Conservation (phyloP, 37 sponge, comb jelly and placozoan genomes). For the Crambe crambe region DNA sequence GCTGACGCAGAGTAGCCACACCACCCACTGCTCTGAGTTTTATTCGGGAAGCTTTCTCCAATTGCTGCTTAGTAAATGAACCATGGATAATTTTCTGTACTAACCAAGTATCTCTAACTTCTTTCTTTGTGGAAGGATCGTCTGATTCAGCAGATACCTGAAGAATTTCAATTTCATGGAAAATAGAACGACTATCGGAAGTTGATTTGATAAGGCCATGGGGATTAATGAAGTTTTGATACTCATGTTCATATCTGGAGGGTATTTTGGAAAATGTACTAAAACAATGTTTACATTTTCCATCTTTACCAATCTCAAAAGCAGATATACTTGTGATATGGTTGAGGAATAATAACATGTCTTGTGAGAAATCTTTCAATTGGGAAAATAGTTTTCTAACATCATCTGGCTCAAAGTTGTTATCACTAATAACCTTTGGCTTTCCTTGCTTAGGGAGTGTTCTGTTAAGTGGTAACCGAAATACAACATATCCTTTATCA, state of each 20-base stretch:
- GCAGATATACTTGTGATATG: slow-evolving; percentile 50
- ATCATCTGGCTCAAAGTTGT: slow-evolving; percentile 1
- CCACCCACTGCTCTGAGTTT: slow-evolving; percentile 63
- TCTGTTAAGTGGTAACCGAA: slow-evolving; percentile 58
- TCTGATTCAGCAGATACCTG: background rate
- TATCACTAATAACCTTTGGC: background rate
- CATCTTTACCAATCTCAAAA: slow-evolving; percentile 51
- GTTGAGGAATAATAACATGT: slow-evolving; percentile 62
- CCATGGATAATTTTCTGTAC: slow-evolving; percentile 29
- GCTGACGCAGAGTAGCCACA: slow-evolving; percentile 29
- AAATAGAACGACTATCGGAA: background rate
- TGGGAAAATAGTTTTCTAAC: slow-evolving; percentile 6
- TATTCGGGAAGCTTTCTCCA: background rate
- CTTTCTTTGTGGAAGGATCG: background rate
- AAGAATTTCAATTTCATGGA: background rate
- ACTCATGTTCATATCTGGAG: background rate
- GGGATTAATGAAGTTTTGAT: background rate
- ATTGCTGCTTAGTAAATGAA: background rate
- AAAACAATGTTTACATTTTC: slow-evolving; percentile 25
- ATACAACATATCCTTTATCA: slow-evolving; percentile 47
- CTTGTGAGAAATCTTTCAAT: slow-evolving; percentile 8
- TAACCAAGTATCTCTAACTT: slow-evolving; percentile 14
- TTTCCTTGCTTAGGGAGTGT: no score
- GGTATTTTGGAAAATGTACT: slow-evolving; percentile 16
- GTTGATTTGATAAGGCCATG: background rate